Conservation (phyloP, 2,797 vertebrate genomes). For the Cirrhinus mrigala region DNA sequence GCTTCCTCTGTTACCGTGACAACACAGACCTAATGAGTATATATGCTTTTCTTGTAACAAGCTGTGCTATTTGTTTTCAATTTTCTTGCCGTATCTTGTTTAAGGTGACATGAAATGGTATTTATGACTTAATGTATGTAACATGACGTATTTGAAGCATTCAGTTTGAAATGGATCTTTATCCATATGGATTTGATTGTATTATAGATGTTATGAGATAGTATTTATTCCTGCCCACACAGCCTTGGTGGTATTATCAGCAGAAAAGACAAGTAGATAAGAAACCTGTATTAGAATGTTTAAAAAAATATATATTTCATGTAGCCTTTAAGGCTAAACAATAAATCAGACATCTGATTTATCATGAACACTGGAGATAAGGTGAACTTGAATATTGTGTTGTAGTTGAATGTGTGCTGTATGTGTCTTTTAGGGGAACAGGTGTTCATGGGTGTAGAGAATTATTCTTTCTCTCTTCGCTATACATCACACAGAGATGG, state of each 20-base stretch:
- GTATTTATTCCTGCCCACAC: not conserved
- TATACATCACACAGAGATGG: not conserved
- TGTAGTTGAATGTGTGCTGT: not conserved
- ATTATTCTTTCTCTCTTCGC: not conserved
- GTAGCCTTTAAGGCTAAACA: not conserved
- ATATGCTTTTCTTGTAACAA: constrained; percentile 14
- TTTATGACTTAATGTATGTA: not conserved
- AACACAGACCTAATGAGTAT: constrained; percentile 10
- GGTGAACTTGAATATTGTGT: not conserved
- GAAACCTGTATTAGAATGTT: not conserved
- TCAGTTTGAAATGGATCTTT: not conserved
- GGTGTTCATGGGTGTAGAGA: not conserved
- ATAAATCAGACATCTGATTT: not conserved
- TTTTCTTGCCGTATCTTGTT: not conserved
- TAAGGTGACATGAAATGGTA: not conserved
- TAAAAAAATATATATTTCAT: not conserved
- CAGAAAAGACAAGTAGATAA: not conserved
- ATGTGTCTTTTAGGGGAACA: not conserved
- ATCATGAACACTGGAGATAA: not conserved
- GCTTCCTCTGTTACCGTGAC: constrained; percentile 26
- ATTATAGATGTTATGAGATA: not conserved
- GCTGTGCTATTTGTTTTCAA: not conserved
- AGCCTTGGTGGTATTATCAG: too few species aligned
- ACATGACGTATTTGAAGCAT: not conserved
- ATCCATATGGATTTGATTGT: not conserved